These are phyloP conservation scores for Sebastiscus albofasciatus DNA, from an alignment of 2,797 vertebrate species.

Conservation along the genomic window DNA sequence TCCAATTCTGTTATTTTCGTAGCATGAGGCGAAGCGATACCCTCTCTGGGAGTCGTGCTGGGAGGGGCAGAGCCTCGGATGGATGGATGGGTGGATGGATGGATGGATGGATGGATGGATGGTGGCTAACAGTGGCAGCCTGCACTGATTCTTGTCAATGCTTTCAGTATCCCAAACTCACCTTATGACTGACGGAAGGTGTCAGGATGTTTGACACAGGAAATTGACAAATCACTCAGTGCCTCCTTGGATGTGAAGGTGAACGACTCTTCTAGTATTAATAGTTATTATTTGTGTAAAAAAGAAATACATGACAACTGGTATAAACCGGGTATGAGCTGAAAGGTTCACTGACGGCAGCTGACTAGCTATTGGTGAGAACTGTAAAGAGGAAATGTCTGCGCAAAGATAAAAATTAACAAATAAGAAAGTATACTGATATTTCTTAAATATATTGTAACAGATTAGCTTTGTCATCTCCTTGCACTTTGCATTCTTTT, in stretches of 20 bases:
- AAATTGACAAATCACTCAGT: background rate
- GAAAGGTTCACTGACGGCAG: background rate
- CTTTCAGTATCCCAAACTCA: background rate
- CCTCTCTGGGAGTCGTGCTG: constrained; percentile 51
- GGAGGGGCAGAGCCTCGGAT: constrained; percentile 34
- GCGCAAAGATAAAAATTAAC: background rate
- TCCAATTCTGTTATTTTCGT: constrained; percentile 68
- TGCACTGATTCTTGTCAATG: constrained; percentile 18
- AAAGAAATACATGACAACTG: background rate
- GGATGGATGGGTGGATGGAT: background rate
- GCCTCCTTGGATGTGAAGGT: background rate
- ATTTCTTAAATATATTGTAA: background rate
- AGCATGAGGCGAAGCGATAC: constrained; percentile 58
- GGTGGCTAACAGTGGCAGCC: constrained; percentile 9
- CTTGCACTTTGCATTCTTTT: background rate
- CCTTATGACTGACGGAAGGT: constrained; percentile 5
- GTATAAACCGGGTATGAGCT: background rate
- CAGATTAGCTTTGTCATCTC: background rate
- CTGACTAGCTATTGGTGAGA: background rate
- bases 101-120: background rate
- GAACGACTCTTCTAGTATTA: background rate
- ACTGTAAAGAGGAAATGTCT: background rate
- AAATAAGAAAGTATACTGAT: background rate
- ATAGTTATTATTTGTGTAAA: background rate
- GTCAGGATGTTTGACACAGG: background rate